Base-by-base conservation (phyloP, 2,113 vertebrate genomes). In the Neolamprologus variostigma region DNA sequence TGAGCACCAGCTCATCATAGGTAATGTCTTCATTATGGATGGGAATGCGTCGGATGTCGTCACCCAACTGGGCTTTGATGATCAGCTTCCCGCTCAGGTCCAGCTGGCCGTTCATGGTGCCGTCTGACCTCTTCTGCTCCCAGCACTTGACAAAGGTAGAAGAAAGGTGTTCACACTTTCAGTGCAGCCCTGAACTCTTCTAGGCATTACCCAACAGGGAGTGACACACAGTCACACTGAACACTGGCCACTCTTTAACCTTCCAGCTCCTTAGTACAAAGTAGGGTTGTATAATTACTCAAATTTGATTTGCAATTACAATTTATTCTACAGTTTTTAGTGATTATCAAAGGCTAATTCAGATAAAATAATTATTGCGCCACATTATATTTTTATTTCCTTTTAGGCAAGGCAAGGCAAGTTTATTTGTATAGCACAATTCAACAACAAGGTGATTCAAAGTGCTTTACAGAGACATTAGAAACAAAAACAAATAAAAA, bases 11-110 rank as follows among this genome's bases (percentile, higher is more conserved):
- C 87, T 99, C 99, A 92, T 99, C 99, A 6, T 99, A 99, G 51
- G 99, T 99, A 86, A 99, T 99, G 94, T 99, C 98, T 96, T 99
- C 98, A 94, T 99, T 99, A 90, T 99, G 99, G 94, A 99, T 99
- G 71, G 99, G 99, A 95, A 99, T 99, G 91, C 98, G 97, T 73
- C 98, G 96, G 93, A 99, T 99, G 94, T 99, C 98, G 19, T 99
- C 98, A 4, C 98, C 98, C 93, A 99, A 92, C 94, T 99, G 98
- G 95, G 99, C 98, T 97, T 99, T 99, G 94, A 99, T 99, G 91
- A 99, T 99, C 90, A 99, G 97, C 96, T 99, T 99, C 90, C 99
- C 99, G 83, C 98, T 99, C 87, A 99, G 95, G 93, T 99, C 99
- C 96, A 99, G 97, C 95, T 99, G 99, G 86, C 98, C 98, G 83